A percentile compares a stretch with the other conserved stretches of the same genome.
These are phyloP conservation scores for Phrynosoma blainvillii DNA, from an alignment of 2,113 vertebrate species.

Conservation along the genomic window DNA sequence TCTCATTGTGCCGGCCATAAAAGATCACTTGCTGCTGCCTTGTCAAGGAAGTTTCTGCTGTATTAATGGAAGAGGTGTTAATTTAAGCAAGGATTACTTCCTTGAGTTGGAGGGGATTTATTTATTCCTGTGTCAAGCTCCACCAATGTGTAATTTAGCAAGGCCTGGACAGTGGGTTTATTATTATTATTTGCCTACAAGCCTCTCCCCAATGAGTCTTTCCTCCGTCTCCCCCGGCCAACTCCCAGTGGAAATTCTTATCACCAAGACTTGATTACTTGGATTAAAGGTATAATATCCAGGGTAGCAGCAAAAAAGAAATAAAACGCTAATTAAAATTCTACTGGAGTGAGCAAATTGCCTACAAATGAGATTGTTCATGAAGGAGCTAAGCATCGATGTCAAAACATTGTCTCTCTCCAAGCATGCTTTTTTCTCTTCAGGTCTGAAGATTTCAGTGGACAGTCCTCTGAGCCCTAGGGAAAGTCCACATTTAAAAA, in stretches of 20 bases:
- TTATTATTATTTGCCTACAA: not conserved
- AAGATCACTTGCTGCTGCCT: not conserved
- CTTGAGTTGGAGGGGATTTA: not conserved
- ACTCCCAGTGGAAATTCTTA: not conserved
- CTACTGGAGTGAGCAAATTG: conserved; percentile 42
- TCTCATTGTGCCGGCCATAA: not conserved
- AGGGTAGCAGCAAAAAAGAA: conserved; percentile 20
- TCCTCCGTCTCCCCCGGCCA: not conserved
- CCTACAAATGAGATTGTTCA: conserved; percentile 30
- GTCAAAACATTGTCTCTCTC: conserved; percentile 3
- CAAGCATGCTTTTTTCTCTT: too few species aligned
- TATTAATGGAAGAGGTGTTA: not conserved
- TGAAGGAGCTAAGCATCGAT: not conserved
- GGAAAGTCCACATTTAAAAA: not conserved
- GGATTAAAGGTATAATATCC: conserved; percentile 40
- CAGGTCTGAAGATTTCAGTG: not conserved
- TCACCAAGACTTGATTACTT: conserved; percentile 11
- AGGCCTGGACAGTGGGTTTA: not conserved
- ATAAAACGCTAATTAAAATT: conserved; percentile 49
- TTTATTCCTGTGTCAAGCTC: not conserved
- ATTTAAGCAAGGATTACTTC: not conserved
- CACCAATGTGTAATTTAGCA: not conserved
- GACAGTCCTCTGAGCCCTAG: not conserved
- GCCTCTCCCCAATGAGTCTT: not conserved
- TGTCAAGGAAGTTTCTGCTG: not conserved